These are phyloP conservation scores for Bubo scandiacus DNA, from an alignment of 2,113 vertebrate species.

Conservation along the genomic window DNA sequence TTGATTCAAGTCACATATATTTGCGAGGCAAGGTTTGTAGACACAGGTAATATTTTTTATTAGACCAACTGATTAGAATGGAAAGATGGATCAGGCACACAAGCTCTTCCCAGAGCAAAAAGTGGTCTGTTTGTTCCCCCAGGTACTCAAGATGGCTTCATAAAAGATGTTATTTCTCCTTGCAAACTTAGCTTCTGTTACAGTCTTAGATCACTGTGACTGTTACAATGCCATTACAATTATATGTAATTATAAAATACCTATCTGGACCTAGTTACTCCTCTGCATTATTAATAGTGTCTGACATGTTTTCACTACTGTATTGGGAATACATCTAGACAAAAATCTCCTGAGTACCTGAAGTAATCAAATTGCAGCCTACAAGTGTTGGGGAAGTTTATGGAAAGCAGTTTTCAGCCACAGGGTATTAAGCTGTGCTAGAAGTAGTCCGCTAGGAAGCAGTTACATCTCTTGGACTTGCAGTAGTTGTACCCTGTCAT, in stretches of 20 bases:
- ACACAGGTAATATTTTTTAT: conserved; percentile 39
- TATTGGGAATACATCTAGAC: background rate
- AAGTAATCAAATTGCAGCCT: background rate
- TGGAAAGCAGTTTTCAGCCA: background rate
- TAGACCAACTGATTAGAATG: conserved; percentile 29
- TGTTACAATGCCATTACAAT: background rate
- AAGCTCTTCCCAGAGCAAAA: background rate
- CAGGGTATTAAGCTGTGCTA: background rate
- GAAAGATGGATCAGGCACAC: background rate
- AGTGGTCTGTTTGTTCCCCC: background rate
- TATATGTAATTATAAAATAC: conserved; percentile 20
- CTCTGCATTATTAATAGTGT: background rate
- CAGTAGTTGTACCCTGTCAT: background rate
- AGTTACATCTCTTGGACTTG: background rate
- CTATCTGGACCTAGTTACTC: background rate
- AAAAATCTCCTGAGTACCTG: background rate
- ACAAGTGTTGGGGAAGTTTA: background rate
- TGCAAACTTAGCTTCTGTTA: background rate
- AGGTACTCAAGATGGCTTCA: background rate
- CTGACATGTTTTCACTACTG: background rate
- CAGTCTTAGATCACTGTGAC: background rate
- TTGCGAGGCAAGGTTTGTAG: conserved; percentile 34
- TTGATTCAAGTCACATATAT: conserved; percentile 30
- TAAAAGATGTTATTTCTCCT: background rate
- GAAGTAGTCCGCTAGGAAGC: background rate